Percentiles rank a stretch among this genome's conserved stretches.
Conservation (phyloP, 2,888 invertebrate genomes). For the Ditylenchus weischeri region DNA sequence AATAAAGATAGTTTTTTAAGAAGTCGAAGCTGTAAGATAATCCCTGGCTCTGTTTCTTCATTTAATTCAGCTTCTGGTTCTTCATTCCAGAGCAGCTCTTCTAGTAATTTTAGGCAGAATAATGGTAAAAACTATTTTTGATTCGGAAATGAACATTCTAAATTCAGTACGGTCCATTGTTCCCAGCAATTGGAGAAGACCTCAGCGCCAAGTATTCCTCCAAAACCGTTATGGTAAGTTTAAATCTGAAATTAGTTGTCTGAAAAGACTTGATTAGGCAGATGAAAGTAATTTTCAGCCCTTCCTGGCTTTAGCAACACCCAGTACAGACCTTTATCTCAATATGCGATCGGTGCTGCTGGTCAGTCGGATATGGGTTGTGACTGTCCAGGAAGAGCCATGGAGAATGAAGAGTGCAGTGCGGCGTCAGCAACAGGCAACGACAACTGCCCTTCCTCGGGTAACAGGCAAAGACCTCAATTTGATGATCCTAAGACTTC, state of each 20-base stretch:
- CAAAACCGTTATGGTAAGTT: constrained; percentile 3
- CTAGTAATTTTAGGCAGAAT: too few relatives aligned
- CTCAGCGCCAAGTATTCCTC: constrained; percentile 1
- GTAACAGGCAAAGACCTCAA: background rate
- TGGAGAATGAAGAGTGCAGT: constrained; percentile 19
- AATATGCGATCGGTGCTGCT: background rate
- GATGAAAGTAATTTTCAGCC: background rate
- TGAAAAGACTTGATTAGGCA: background rate
- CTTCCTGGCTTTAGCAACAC: background rate
- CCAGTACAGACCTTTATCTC: background rate
- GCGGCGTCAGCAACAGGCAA: background rate
- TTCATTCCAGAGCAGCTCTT: too few relatives aligned
- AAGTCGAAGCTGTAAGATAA: too few relatives aligned
- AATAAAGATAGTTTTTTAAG: too few relatives aligned
- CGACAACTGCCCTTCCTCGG: background rate
- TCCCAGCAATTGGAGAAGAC: background rate
- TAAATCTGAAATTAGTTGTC: background rate
- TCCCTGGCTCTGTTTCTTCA: too few relatives aligned
- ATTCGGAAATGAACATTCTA: background rate
- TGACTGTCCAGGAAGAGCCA: constrained; percentile 26
- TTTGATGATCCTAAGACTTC: background rate
- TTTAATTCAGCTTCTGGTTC: too few relatives aligned
- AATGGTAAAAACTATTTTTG: too few relatives aligned
- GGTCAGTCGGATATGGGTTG: background rate
- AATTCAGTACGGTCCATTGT: background rate